Evolutionary conservation across 2,113 vertebrate genomes (phyloP), one percentile per base, ranked within the genome.

Genomic region (Mormyrus lacerda): DNA sequence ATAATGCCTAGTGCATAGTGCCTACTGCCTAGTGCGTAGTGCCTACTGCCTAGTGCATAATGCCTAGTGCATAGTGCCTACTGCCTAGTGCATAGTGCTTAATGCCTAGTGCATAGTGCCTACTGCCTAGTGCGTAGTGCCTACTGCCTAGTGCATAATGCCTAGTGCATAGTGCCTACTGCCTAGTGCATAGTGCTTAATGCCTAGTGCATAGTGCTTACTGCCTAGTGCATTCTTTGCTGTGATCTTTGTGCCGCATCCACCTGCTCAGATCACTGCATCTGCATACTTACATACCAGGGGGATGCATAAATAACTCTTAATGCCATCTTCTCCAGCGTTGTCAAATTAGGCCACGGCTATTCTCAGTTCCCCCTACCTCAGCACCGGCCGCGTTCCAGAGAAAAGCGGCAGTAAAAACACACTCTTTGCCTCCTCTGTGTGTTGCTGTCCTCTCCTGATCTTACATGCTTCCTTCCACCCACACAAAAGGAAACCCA

Each of bases 331-430:
- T 31, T 51, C 85, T 53, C 85, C 27, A 31, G 48, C n/a, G 15
- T 53, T 51, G n/a, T 35, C 50, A 55, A 87, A 87, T 87, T 87
- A 53, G 85, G 85, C 50, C 85, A 87, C 85, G 31, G 55, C 85
- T 87, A 27, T 55, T 87, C 50, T 35, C 85, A 87, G 85, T 3
- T 53, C 50, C 10, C 27, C 48, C 50, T 53, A 19, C 48, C 50
- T 53, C 50, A 47, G 82, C 44, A 86, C 48, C 6, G 13, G 24
- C 85, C 7, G 5, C 6, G 27, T 53, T 24, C 45, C 48, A n/a
- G 48, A 53, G 31, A 87, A 31, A 51, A 53, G 13, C 15, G 2
- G 50, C 6, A 55, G 42, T 35, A 50, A 10, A 55, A 53, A 53
- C 85, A 55, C 27, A 50, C 48, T 19, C 50, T n/a, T 5, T 47